phyloP scores from a whole-genome alignment of 2,797 vertebrate genomes.

The Geotrypetes seraphini region DNA sequence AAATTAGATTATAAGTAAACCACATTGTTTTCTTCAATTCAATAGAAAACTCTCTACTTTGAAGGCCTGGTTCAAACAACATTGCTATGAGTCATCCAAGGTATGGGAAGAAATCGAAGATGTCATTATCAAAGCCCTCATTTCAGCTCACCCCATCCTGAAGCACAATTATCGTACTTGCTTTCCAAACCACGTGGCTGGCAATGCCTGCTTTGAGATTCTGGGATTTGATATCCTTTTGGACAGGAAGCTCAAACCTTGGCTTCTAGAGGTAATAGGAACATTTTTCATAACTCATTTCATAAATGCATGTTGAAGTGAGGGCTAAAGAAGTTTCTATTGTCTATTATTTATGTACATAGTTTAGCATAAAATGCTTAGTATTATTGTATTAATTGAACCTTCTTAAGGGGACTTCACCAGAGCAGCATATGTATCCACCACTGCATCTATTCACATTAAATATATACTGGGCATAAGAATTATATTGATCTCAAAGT shows the following conservation, averaged over 20 bases:
- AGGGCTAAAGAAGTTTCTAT: too few relatives aligned
- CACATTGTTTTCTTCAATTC: background rate
- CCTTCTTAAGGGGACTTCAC: too few relatives aligned
- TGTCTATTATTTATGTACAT: too few relatives aligned
- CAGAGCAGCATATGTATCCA: too few relatives aligned
- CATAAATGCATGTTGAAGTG: too few relatives aligned
- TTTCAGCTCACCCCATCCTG: conserved; percentile 54
- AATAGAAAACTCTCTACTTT: conserved; percentile 58
- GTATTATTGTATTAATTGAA: too few relatives aligned
- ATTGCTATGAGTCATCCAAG: conserved; percentile 34
- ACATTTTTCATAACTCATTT: background rate
- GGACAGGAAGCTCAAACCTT: conserved; percentile 58
- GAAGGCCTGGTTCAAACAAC: conserved; percentile 45
- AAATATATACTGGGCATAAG: too few relatives aligned
- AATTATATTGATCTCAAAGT: too few relatives aligned
- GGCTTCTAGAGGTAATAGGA: conserved; percentile 57
- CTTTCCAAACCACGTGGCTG: conserved; percentile 41
- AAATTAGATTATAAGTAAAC: too few relatives aligned
- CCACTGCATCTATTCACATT: too few relatives aligned
- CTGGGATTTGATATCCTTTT: conserved; percentile 64
- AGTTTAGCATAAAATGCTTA: too few relatives aligned
- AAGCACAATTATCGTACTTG: conserved; percentile 62
- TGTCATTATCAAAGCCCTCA: conserved; percentile 58
- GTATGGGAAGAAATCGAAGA: conserved; percentile 58
- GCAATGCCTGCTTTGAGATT: conserved; percentile 61